A percentile compares a stretch with the other conserved stretches of the same genome.
Evolutionary conservation across 2,797 vertebrate species (phyloP).

Genomic region (Acomys russatus): DNA sequence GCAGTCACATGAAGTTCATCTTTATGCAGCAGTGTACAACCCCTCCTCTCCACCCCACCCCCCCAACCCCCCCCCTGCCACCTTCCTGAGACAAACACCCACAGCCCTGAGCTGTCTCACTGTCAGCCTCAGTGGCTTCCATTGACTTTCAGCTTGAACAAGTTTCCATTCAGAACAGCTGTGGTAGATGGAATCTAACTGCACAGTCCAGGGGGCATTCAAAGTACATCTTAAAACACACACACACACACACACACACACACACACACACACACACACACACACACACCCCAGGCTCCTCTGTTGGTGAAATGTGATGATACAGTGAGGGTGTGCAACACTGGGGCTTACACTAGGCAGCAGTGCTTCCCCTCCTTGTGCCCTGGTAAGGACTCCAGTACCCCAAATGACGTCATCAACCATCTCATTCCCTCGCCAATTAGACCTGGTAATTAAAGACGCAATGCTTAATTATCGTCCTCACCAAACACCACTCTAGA

Average conservation of each 20-base stretch:
- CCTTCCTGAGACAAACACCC: neutral
- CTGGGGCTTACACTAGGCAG: conserved; percentile 36
- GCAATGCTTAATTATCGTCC: conserved; percentile 76
- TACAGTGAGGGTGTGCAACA: neutral
- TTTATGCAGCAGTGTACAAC: neutral
- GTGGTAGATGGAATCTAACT: neutral
- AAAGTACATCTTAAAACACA: neutral
- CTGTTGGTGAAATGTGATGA: neutral
- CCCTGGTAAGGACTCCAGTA: conserved; percentile 66
- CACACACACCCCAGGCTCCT: fast-evolving
- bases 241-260: no score
- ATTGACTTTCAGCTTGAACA: neutral
- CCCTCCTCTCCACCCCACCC: no score
- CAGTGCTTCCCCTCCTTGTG: conserved; percentile 24
- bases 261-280: fast-evolving
- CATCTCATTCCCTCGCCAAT: conserved; percentile 68
- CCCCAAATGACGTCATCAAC: conserved; percentile 71
- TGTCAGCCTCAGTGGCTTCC: neutral
- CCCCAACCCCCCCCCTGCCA: fast-evolving
- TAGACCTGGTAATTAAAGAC: conserved; percentile 71
- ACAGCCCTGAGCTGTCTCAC: neutral
- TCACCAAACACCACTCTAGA: conserved; percentile 72
- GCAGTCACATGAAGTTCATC: neutral
- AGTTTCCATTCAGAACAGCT: neutral
- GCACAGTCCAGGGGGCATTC: neutral